Conservation (phyloP, 2,797 vertebrate genomes). For the Leuciscus waleckii region DNA sequence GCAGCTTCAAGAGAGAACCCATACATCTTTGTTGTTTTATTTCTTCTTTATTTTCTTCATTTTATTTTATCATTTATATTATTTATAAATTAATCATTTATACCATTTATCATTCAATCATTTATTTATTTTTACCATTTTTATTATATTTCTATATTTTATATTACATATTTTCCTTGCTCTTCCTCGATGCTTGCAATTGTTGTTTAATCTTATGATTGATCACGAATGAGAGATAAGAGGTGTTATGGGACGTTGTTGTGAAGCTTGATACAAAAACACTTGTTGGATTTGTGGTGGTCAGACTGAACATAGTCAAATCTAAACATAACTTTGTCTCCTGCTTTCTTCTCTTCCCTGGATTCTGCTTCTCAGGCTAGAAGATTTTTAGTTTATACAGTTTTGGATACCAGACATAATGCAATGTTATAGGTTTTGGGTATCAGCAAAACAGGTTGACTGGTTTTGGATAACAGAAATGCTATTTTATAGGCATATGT, state of each 20-base stretch:
- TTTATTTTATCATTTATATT: not conserved
- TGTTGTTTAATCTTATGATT: conserved; percentile 4
- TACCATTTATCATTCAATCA: not conserved
- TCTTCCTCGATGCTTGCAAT: not conserved
- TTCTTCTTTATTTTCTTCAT: not conserved
- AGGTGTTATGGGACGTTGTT: not conserved
- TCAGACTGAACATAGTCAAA: not conserved
- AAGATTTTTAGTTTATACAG: not conserved
- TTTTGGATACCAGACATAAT: not conserved
- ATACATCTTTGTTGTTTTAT: not conserved
- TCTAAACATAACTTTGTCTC: not conserved
- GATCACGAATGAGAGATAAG: not conserved
- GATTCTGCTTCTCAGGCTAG: not conserved
- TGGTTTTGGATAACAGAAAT: not conserved
- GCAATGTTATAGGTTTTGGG: not conserved
- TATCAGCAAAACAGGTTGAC: not conserved
- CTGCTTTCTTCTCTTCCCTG: not conserved
- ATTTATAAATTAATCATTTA: not conserved
- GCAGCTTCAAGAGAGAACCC: not conserved
- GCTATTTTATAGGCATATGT: not conserved
- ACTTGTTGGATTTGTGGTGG: not conserved
- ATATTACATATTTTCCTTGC: not conserved
- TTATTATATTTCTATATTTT: too few relatives aligned
- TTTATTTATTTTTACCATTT: not conserved
- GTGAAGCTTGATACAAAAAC: not conserved